Evolutionary conservation across 1,140 invertebrate genomes (phyloP), one percentile per base, ranked within the genome.

Genomic region (Apis cerana): DNA sequence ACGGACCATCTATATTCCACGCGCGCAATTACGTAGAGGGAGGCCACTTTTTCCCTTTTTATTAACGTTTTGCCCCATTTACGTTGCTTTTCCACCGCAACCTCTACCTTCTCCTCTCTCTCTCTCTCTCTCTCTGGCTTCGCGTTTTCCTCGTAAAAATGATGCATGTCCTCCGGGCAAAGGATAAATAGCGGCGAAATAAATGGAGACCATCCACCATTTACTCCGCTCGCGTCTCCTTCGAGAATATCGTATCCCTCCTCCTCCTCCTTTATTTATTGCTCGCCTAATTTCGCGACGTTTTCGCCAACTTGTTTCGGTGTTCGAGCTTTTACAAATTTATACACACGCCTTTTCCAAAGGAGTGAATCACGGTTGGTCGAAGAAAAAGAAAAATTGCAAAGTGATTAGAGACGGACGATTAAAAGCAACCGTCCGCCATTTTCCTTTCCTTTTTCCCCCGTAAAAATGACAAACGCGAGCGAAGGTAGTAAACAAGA

Each of bases 391-490:
- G 33, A 62, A 52, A 72, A 64, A 80, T 43, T 15, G 4, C 56
- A 54, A 80, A 74, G 65, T 64, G 50, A 65, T 80, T 56, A 43
- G 21, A 23, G 48, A 17, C 15, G 27, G 33, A 33, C 77, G 21
- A 80, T 80, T 65, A 80, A 74, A 80, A 56, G 56, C 19, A 7
- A 7, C n/a, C 2, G 58, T 15, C 23, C 19, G 27, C 54, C 62
- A 56, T 58, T 78, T 52, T 65, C 65, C 62, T 17, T 56, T 5
- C 7, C 23, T 13, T 8, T 23, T 9, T n/a, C 8, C 50, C 54
- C 79, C 84, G 85, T 81, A 83, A 89, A 88, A 87, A 87, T 89
- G 84, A 89, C 84, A 76, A 76, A 86, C 33, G 33, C 62, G 84
- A 68, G 72, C 69, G 79, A 85, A 87, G 74, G 76, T 7, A 70